phyloP scores from a whole-genome alignment of 1,140 invertebrate species.

The Panagrolaimus sp. region DNA sequence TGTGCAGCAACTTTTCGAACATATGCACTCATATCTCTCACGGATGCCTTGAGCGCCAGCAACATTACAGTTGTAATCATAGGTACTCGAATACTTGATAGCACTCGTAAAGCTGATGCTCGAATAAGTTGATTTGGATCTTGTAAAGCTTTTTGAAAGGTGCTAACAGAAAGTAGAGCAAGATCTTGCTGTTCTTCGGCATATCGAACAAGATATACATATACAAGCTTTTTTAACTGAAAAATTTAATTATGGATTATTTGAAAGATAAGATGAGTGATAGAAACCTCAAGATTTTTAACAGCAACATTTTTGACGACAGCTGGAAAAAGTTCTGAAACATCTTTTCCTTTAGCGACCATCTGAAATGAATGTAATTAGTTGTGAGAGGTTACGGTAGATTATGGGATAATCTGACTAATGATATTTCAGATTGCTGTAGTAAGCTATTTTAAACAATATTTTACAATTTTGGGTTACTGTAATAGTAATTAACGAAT shows the following conservation, averaged over 20 bases:
- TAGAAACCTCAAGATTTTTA: slow-evolving; percentile 87
- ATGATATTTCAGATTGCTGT: no score
- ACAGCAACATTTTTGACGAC: slow-evolving; percentile 99
- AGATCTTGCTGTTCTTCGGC: slow-evolving; percentile 98
- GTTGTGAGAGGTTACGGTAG: no score
- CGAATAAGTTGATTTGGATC: slow-evolving; percentile 97
- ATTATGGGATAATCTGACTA: no score
- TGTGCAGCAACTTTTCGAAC: slow-evolving; percentile 96
- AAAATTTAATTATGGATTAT: slow-evolving; percentile 11
- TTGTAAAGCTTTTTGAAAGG: slow-evolving; percentile 85
- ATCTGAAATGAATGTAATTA: slow-evolving; percentile 65
- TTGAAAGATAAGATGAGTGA: neutral
- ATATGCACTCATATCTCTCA: slow-evolving; percentile 96
- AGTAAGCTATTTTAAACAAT: no score
- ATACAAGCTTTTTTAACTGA: slow-evolving; percentile 85
- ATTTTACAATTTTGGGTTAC: no score
- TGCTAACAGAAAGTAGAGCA: slow-evolving; percentile 91
- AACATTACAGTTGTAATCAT: slow-evolving; percentile 94
- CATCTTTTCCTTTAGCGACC: slow-evolving; percentile 96
- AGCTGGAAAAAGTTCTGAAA: slow-evolving; percentile 91
- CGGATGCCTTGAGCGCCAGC: slow-evolving; percentile 86
- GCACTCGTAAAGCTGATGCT: slow-evolving; percentile 87
- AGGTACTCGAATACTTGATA: slow-evolving; percentile 89
- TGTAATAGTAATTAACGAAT: no score
- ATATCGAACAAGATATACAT: slow-evolving; percentile 94